phyloP scores from a whole-genome alignment of 2,888 invertebrate genomes.

The Auanema freiburgensis region DNA sequence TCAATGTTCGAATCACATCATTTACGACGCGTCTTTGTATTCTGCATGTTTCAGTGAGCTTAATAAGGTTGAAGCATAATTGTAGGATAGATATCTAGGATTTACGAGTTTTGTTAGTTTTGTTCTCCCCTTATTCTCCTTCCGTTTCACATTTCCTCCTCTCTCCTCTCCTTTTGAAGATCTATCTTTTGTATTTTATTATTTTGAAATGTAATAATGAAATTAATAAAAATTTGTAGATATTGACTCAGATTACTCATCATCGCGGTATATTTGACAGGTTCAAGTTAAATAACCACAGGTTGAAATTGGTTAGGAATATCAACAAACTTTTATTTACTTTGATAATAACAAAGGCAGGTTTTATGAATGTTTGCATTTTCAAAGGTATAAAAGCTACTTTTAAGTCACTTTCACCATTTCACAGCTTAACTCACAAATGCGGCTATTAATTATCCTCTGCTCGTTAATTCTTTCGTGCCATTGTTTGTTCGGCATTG shows the following conservation, averaged over 20 bases:
- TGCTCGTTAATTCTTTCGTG: not conserved
- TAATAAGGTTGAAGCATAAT: slow-evolving; percentile 3
- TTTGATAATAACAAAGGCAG: too few species aligned
- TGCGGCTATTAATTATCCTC: not conserved
- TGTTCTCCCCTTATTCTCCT: not conserved
- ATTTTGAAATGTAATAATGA: too few species aligned
- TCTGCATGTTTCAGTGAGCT: not conserved
- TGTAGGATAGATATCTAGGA: not conserved
- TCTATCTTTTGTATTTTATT: not conserved
- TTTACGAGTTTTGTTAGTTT: not conserved
- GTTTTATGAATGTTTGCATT: too few species aligned
- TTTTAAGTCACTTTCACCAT: not conserved
- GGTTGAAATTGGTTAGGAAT: too few species aligned
- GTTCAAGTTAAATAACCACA: too few species aligned
- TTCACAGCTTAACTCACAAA: not conserved
- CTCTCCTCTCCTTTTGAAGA: not conserved
- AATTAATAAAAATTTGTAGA: too few species aligned
- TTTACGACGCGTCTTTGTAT: not conserved
- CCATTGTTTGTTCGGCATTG: slow-evolving; percentile 6
- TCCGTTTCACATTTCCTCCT: slow-evolving; percentile 1
- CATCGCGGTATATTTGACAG: too few species aligned
- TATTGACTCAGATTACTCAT: too few species aligned
- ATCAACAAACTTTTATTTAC: too few species aligned
- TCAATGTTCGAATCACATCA: not conserved
- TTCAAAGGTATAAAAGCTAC: too few species aligned